Evolutionary conservation across 2,888 invertebrate species (phyloP).

Genomic region (Alitta virens): DNA sequence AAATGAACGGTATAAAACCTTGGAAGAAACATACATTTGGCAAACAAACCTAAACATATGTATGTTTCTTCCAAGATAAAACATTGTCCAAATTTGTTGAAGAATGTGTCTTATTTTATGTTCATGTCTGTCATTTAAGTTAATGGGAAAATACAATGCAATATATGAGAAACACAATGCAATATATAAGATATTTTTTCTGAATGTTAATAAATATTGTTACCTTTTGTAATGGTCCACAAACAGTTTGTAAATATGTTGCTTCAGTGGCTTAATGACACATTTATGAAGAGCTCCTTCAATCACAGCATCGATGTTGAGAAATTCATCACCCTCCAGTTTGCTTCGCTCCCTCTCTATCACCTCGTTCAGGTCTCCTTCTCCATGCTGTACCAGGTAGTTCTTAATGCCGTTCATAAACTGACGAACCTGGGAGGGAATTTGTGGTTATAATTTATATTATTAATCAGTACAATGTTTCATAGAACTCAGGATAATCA

Average conservation of each 20-base stretch:
- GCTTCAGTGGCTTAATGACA: constrained; percentile 78
- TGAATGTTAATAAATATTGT: constrained; percentile 2
- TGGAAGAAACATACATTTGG: not conserved
- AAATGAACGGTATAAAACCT: too few relatives aligned
- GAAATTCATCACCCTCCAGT: constrained; percentile 84
- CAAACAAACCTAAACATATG: too few relatives aligned
- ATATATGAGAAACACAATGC: too few relatives aligned
- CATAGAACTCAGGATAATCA: too few relatives aligned
- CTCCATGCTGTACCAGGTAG: constrained; percentile 92
- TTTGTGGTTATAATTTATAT: too few relatives aligned
- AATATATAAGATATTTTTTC: too few relatives aligned
- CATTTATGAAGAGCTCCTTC: constrained; percentile 92
- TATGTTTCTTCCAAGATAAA: too few relatives aligned
- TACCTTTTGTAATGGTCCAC: constrained; percentile 58
- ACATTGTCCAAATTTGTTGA: too few relatives aligned
- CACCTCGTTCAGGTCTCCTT: constrained; percentile 85
- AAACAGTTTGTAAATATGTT: constrained; percentile 79
- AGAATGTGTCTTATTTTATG: too few relatives aligned
- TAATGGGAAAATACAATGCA: too few relatives aligned
- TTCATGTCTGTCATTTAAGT: too few relatives aligned
- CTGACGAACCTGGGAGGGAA: constrained; percentile 73
- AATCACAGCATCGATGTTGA: constrained; percentile 91
- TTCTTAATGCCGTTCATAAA: constrained; percentile 99
- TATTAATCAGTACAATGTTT: too few relatives aligned
- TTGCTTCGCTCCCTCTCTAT: constrained; percentile 82